Evolutionary conservation across 2,113 vertebrate genomes (phyloP).

Genomic region (Neoarius graeffei): DNA sequence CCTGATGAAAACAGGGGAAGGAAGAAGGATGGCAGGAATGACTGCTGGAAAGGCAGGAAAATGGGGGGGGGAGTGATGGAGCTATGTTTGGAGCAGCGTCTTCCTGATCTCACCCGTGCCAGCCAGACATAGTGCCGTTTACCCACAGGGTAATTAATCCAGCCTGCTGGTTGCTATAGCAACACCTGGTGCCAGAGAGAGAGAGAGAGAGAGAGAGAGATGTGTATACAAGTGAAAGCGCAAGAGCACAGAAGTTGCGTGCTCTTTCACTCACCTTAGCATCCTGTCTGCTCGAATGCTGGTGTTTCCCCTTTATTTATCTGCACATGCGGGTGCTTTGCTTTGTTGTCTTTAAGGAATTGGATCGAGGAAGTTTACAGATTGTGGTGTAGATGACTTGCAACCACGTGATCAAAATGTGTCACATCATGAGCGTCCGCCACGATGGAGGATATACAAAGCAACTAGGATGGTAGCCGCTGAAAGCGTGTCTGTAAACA

Average conservation of each 20-base stretch:
- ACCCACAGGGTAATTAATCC: constrained; percentile 50
- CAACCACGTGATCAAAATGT: no score
- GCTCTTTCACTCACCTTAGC: constrained; percentile 28
- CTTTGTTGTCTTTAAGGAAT: not conserved
- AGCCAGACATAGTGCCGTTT: constrained; percentile 38
- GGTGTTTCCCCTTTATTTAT: not conserved
- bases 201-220: constrained; percentile 3
- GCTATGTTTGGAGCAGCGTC: constrained; percentile 48
- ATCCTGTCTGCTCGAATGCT: not conserved
- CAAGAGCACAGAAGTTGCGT: constrained; percentile 13
- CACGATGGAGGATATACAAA: no score
- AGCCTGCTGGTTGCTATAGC: constrained; percentile 58
- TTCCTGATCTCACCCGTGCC: constrained; percentile 37
- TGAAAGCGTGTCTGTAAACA: no score
- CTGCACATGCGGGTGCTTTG: not conserved
- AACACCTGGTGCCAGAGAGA: constrained; percentile 45
- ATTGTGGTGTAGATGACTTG: not conserved
- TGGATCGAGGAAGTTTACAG: not conserved
- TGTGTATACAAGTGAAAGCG: not conserved
- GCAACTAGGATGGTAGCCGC: no score
- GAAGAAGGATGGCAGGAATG: constrained; percentile 7
- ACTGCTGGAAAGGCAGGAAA: not conserved
- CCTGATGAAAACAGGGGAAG: constrained; percentile 1
- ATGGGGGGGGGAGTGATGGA: not conserved
- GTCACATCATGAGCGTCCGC: no score